These are phyloP conservation scores for Mesodorylaimus sp. DNA, from an alignment of 2,888 invertebrate species.

Conservation along the genomic window DNA sequence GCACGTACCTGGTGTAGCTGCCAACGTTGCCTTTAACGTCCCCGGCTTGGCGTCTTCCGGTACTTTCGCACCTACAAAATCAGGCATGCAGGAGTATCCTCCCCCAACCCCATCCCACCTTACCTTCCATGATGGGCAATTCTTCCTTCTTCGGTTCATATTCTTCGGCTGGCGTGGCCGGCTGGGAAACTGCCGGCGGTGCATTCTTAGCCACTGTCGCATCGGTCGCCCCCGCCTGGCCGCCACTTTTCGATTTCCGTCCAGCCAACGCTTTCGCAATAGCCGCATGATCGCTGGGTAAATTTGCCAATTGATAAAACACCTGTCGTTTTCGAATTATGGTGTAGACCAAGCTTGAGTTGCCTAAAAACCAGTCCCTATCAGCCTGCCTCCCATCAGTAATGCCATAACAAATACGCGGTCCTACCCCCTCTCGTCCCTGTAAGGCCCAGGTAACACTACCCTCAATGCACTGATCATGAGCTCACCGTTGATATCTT, in stretches of 20 bases:
- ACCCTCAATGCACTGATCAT: too few species aligned
- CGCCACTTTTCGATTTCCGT: conserved; percentile 20
- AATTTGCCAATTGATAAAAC: conserved; percentile 88
- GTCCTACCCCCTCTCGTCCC: too few species aligned
- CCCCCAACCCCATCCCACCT: too few species aligned
- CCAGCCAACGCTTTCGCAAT: conserved; percentile 53
- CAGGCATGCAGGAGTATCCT: conserved; percentile 11
- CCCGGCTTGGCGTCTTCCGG: conserved; percentile 31
- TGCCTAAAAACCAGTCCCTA: conserved; percentile 52
- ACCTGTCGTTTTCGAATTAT: conserved; percentile 95
- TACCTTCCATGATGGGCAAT: conserved; percentile 13
- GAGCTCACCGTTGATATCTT: too few species aligned
- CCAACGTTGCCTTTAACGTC: conserved; percentile 52
- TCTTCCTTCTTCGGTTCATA: conserved; percentile 42
- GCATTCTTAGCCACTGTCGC: conserved; percentile 16
- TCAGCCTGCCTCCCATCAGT: conserved; percentile 2
- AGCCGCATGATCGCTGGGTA: conserved; percentile 75
- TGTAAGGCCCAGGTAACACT: too few species aligned
- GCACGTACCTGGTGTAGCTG: conserved; percentile 66
- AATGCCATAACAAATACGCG: neutral
- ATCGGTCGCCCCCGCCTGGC: too few species aligned
- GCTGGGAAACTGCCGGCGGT: neutral
- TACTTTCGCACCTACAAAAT: conserved; percentile 26
- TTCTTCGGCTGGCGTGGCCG: neutral
- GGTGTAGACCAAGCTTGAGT: conserved; percentile 92